phyloP scores from a whole-genome alignment of 2,113 vertebrate genomes.

The Phainopepla nitens region DNA sequence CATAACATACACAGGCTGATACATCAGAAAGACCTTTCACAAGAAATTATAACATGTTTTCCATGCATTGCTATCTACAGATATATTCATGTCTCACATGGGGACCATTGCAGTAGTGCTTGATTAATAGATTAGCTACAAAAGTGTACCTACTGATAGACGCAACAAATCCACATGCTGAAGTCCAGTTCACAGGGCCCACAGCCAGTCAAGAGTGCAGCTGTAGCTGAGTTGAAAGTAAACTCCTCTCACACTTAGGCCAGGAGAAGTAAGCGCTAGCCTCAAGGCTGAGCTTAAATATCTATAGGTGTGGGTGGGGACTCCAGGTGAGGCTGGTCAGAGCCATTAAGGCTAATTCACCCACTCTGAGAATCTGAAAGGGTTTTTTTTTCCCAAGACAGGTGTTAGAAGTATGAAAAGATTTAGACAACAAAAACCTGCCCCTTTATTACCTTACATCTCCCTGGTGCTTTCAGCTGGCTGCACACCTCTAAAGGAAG shows the following conservation, averaged over 20 bases:
- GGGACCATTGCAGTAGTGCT: neutral
- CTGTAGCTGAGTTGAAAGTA: neutral
- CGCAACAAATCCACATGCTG: neutral
- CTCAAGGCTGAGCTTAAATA: neutral
- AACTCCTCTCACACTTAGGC: rapidly evolving
- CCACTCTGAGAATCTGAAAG: neutral
- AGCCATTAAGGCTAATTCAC: neutral
- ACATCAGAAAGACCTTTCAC: neutral
- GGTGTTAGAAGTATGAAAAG: neutral
- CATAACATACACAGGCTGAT: neutral
- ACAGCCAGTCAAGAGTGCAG: rapidly evolving
- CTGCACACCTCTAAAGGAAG: neutral
- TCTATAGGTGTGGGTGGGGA: no score
- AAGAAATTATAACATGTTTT: neutral
- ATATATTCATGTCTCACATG: neutral
- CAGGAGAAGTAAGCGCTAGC: rapidly evolving
- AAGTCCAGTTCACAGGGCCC: neutral
- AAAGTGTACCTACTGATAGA: neutral
- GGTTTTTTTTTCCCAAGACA: neutral
- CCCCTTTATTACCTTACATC: neutral
- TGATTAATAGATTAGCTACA: neutral
- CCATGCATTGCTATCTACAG: neutral
- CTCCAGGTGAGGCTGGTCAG: neutral
- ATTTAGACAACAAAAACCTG: neutral
- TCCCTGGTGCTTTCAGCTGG: neutral